Evolutionary conservation across 1,140 invertebrate genomes (phyloP), one percentile per base, ranked within the genome.

Genomic region (Lepidurus packardi): DNA sequence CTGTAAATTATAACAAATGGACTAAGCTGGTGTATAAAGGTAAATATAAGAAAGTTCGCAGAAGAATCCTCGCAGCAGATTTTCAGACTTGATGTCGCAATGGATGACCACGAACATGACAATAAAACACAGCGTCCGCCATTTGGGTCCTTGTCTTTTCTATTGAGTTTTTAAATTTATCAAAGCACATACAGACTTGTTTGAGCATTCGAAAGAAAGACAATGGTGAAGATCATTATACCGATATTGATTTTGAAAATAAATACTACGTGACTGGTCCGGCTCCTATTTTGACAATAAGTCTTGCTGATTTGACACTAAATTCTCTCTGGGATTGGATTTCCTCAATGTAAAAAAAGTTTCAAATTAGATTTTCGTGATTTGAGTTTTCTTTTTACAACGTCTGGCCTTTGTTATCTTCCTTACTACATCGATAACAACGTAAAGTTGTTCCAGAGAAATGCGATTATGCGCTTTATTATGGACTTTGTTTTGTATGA

Each of bases 371-470:
- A 34, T 77, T 73, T 78, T 21, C n/a, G 25, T 76, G 43, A 24
- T 34, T n/a, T n/a, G 77, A 76, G 43, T 76, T 78, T 78, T 43
- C 16, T 21, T 78, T 74, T 34, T 34, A 34, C 34, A 25, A 7
- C 34, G 21, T 21, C 16, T 78, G 9, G 34, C 11, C 24, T 75
- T 74, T 77, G 75, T 24, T 74, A 88, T 87, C 83, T 89, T 11
- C 88, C 88, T 11, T 89, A 89, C 80, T 87, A 85, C 78, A 86
- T 88, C 80, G 88, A 89, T 83, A 88, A 85, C 6, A 84, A 88
- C 76, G 78, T 85, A 4, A 87, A 87, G 80, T 79, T 89, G 7
- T 87, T 86, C 3, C 87, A 89, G 82, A 88, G 85, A 76, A 84
- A 84, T 76, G 85, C 88, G 6, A 89, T 89, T 78, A 76, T 88